Conservation (phyloP, 2,888 invertebrate species). For the Galeruca laticollis region DNA sequence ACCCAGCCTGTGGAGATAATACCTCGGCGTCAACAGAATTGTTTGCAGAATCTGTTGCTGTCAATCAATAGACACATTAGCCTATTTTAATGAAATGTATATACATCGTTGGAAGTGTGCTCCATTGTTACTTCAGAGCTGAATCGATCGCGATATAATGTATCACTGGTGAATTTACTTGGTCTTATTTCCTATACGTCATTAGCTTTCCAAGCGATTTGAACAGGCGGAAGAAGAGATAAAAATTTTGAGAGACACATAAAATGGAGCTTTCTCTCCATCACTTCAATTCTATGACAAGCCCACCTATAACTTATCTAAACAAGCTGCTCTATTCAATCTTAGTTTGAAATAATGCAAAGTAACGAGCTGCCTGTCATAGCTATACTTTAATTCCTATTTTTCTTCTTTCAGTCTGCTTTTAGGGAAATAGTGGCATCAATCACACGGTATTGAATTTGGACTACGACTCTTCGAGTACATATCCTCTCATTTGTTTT, state of each 20-base stretch:
- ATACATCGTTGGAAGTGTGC: slow-evolving; percentile 27
- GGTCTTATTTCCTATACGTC: slow-evolving; percentile 33
- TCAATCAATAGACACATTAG: slow-evolving; percentile 17
- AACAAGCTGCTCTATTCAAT: slow-evolving; percentile 51
- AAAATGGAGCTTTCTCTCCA: slow-evolving; percentile 53
- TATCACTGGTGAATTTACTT: slow-evolving; percentile 24
- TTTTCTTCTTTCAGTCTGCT: slow-evolving; percentile 53
- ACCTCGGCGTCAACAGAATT: slow-evolving; percentile 11
- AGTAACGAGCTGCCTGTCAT: slow-evolving; percentile 57
- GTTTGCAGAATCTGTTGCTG: slow-evolving; percentile 18
- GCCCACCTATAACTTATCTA: slow-evolving; percentile 55
- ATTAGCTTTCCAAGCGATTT: slow-evolving; percentile 26
- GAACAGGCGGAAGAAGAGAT: slow-evolving; percentile 29
- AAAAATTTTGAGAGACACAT: slow-evolving; percentile 40
- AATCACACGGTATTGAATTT: slow-evolving; percentile 53
- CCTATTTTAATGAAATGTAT: slow-evolving; percentile 18
- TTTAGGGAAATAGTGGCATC: slow-evolving; percentile 55
- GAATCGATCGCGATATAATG: slow-evolving; percentile 31
- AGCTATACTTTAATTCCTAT: slow-evolving; percentile 55
- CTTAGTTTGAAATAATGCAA: slow-evolving; percentile 49
- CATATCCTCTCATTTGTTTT: slow-evolving; percentile 44
- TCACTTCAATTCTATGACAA: slow-evolving; percentile 57
- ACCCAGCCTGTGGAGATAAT: background rate
- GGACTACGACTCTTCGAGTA: slow-evolving; percentile 30
- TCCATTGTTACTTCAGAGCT: slow-evolving; percentile 22